These are phyloP conservation scores for Mesitornis unicolor DNA, from an alignment of 2,113 vertebrate species.

Conservation along the genomic window DNA sequence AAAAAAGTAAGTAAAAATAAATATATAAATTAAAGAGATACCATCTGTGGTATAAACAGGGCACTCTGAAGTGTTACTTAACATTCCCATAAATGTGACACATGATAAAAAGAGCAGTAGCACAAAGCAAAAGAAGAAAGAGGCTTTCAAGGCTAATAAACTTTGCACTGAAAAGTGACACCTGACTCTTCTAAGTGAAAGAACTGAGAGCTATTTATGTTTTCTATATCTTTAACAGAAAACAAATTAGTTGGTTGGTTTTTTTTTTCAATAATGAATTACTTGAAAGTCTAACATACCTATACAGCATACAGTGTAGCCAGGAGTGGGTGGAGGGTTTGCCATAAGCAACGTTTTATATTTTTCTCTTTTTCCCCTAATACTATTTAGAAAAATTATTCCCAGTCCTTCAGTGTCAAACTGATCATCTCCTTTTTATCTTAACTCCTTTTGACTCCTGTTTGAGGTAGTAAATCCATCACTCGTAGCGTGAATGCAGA, in stretches of 20 bases:
- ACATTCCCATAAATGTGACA: slow-evolving; percentile 32
- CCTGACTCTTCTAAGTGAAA: slow-evolving; percentile 39
- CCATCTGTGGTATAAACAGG: slow-evolving; percentile 21
- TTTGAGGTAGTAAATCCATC: slow-evolving; percentile 57
- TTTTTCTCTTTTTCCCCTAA: slow-evolving; percentile 2
- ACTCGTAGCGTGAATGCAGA: background rate
- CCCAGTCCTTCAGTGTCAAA: slow-evolving; percentile 1
- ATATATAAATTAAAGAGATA: background rate
- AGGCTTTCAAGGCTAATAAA: background rate
- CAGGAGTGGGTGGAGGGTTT: background rate
- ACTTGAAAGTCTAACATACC: background rate
- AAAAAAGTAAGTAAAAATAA: slow-evolving; percentile 34
- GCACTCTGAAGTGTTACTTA: background rate
- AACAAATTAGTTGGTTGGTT: background rate
- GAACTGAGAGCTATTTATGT: background rate
- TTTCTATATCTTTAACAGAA: background rate
- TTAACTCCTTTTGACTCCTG: slow-evolving; percentile 19
- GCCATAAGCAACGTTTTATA: background rate
- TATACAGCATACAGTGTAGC: background rate
- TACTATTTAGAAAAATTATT: background rate
- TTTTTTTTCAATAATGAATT: background rate
- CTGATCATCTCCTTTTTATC: slow-evolving; percentile 45
- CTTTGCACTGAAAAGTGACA: slow-evolving; percentile 12
- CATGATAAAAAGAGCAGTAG: slow-evolving; percentile 47
- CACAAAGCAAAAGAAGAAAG: slow-evolving; percentile 23